These are phyloP conservation scores for Deroplatys truncata DNA, from an alignment of 2,888 invertebrate genomes.

Conservation along the genomic window DNA sequence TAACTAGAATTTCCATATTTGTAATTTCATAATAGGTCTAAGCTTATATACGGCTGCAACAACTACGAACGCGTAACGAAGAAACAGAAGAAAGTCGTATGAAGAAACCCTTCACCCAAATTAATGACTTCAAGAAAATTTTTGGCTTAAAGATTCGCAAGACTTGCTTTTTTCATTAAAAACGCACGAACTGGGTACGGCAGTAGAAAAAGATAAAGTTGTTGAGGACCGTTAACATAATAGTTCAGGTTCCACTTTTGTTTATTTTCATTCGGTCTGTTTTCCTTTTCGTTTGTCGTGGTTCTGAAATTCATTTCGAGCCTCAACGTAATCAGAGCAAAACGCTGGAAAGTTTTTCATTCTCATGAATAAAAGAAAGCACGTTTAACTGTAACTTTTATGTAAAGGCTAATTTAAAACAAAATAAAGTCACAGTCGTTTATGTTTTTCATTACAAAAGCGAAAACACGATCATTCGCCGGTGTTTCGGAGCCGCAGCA, in stretches of 20 bases:
- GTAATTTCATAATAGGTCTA: too few relatives aligned
- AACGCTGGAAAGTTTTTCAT: neutral
- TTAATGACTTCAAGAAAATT: too few relatives aligned
- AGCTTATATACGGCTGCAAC: too few relatives aligned
- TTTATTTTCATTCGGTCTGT: neutral
- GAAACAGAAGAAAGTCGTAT: too few relatives aligned
- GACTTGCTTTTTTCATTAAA: neutral
- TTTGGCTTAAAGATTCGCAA: too few relatives aligned
- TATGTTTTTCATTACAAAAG: slow-evolving; percentile 5
- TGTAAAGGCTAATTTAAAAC: slow-evolving; percentile 10
- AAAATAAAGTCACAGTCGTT: slow-evolving; percentile 8
- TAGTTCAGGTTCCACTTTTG: neutral
- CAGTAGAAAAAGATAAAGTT: neutral
- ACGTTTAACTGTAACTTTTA: slow-evolving; percentile 5
- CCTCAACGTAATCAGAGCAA: neutral
- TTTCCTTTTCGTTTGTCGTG: neutral
- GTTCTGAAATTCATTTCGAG: neutral
- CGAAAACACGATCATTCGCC: neutral
- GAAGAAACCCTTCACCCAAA: too few relatives aligned
- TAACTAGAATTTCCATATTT: too few relatives aligned
- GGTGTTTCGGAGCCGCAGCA: neutral
- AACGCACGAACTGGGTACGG: neutral
- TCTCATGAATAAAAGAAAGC: slow-evolving; percentile 9
- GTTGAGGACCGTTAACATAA: neutral
- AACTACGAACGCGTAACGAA: too few relatives aligned